Evolutionary conservation across 2,113 vertebrate species (phyloP).

Genomic region (Polyodon spathula): DNA sequence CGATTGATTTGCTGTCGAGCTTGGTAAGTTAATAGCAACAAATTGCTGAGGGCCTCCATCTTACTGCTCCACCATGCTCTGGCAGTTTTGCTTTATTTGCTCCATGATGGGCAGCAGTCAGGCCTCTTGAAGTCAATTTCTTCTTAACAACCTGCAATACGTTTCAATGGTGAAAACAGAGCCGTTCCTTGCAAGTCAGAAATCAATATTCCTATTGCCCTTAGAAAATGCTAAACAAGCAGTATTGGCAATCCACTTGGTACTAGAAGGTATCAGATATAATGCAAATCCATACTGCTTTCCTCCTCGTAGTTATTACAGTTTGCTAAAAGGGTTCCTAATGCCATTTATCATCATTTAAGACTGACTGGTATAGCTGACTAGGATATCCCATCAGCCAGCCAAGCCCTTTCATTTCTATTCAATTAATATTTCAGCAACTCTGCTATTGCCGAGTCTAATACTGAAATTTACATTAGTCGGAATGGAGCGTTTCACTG

Average conservation of each 20-base stretch:
- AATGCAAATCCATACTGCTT: constrained; percentile 74
- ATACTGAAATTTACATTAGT: constrained; percentile 59
- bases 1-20: constrained; percentile 94
- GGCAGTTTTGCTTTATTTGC: constrained; percentile 78
- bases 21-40: constrained; percentile 84
- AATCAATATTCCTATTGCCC: constrained; percentile 96
- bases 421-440: constrained; percentile 80
- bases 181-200: constrained; percentile 91
- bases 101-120: constrained; percentile 79
- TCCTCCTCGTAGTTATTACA: constrained; percentile 70
- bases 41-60: constrained; percentile 73
- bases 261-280: constrained; percentile 78
- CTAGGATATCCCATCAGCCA: constrained; percentile 72
- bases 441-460: constrained; percentile 58
- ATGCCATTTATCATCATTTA: constrained; percentile 83
- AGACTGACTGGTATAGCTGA: constrained; percentile 66
- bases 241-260: constrained; percentile 90
- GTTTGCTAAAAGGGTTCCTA: constrained; percentile 81
- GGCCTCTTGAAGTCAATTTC: constrained; percentile 88
- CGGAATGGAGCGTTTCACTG: constrained; percentile 18
- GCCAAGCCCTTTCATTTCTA: constrained; percentile 68
- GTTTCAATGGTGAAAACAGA: constrained; percentile 85
- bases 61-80: constrained; percentile 70
- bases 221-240: constrained; percentile 98
- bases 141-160: constrained; percentile 90